phyloP scores from a whole-genome alignment of 2,113 vertebrate genomes.

The Chloroceryle aenea region DNA sequence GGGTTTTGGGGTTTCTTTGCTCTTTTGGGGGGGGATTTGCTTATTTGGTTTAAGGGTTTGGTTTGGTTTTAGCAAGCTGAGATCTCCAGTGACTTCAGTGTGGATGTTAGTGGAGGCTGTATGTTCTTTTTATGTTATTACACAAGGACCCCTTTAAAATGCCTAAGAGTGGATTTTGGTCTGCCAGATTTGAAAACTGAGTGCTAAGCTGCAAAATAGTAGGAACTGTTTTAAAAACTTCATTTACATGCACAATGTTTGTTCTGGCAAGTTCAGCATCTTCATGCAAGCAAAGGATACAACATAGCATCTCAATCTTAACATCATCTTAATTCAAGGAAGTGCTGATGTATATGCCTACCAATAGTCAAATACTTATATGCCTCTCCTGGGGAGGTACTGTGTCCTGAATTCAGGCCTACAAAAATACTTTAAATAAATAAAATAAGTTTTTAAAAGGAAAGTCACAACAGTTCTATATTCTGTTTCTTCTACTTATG shows the following conservation, averaged over 20 bases:
- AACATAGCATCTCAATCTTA: neutral
- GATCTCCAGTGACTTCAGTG: neutral
- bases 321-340: neutral
- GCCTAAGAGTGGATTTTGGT: neutral
- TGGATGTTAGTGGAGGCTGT: neutral
- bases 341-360: neutral
- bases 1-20: neutral
- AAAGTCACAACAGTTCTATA: neutral
- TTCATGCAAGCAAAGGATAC: fast-evolving
- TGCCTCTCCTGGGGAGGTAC: neutral
- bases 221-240: neutral
- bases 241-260: neutral
- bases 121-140: neutral
- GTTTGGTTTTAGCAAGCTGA: neutral
- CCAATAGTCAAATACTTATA: neutral
- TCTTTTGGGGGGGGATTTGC: neutral
- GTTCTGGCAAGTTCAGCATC: neutral
- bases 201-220: neutral
- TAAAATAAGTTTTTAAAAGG: neutral
- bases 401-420: neutral
- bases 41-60: neutral
- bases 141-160: neutral
- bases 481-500: neutral
- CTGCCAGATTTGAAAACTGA: neutral
- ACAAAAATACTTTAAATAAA: neutral